These are phyloP conservation scores for Psilopogon haemacephalus DNA, from an alignment of 2,113 vertebrate species.

Conservation along the genomic window DNA sequence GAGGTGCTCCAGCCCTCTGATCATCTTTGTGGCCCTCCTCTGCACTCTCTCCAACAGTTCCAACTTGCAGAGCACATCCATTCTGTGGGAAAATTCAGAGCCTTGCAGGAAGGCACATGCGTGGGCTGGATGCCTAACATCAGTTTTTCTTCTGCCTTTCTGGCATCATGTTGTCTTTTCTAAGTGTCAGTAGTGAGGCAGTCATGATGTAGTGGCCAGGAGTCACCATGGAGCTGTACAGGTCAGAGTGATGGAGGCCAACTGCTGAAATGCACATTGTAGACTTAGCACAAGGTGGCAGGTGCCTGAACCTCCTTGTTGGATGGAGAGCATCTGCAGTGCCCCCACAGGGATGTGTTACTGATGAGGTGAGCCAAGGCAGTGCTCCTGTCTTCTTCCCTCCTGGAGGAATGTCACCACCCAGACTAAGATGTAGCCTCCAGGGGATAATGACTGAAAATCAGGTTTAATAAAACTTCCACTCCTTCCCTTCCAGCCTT, in stretches of 20 bases:
- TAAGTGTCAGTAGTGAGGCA: not conserved
- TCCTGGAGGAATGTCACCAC: not conserved
- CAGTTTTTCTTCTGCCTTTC: not conserved
- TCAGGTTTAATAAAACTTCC: not conserved
- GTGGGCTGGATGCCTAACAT: not conserved
- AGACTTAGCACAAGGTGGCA: accelerated
- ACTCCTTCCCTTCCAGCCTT: not conserved
- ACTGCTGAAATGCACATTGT: accelerated
- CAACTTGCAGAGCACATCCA: not conserved
- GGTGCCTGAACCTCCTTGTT: accelerated
- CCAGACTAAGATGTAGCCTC: not conserved
- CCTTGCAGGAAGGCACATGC: not conserved
- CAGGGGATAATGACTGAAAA: not conserved
- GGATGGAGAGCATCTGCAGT: not conserved
- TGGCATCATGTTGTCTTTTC: accelerated
- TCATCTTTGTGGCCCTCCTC: too few species aligned
- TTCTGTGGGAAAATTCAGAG: not conserved
- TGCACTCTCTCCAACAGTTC: too few species aligned
- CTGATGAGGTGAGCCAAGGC: accelerated
- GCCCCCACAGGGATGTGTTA: accelerated
- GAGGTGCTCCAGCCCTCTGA: too few species aligned
- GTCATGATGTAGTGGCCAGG: not conserved
- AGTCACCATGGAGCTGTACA: not conserved
- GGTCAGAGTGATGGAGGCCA: not conserved
- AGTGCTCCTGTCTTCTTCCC: not conserved